Base-by-base conservation (phyloP, 2,888 invertebrate species). In the Eristalis pertinax region DNA sequence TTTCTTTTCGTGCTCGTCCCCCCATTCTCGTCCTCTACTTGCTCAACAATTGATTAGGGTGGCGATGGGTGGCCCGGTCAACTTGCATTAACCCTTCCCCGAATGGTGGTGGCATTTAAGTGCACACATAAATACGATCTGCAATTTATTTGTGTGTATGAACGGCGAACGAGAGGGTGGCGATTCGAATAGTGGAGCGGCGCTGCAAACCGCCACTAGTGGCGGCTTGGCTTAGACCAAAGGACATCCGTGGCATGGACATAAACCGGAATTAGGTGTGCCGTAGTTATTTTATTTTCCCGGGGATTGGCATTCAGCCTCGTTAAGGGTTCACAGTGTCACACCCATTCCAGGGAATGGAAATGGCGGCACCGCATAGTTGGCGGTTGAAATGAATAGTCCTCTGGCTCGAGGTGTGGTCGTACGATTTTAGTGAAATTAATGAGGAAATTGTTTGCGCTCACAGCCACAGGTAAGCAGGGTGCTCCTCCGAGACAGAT, bases 191-290 rank as follows among this genome's bases (percentile, higher is more conserved):
- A 2, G 7, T 8, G 19, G 8, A n/a, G 50, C 19, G 19, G n/a
- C n/a, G n/a, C n/a, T n/a, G n/a, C n/a, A n/a, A n/a, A 4, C 19
- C n/a, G 50, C 43, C 5, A n/a, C 50, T 50, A 19, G 19, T 19
- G 50, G 7, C 50, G 50, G 19, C 19, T n/a, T 50, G 50, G 50
- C 50, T 19, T 50, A 8, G n/a, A 7, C 19, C 50, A 50, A 50
- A 50, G 50, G 50, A 50, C n/a, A 50, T 50, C 50, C 50, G 41
- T 69, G 70, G 63, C 29, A 72, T 19, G 50, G 19, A 64, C 64
- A 83, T 79, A 83, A 87, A 80, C 75, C 73, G 84, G 67, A 87
- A 83, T 83, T 87, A 87, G 87, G 87, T 83, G 87, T 63, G 87
- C 72, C 84, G 63, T 76, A 79, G 79, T 76, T 76, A 79, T 74